phyloP scores from a whole-genome alignment of 2,888 invertebrate species.

The Julus scandinavius region DNA sequence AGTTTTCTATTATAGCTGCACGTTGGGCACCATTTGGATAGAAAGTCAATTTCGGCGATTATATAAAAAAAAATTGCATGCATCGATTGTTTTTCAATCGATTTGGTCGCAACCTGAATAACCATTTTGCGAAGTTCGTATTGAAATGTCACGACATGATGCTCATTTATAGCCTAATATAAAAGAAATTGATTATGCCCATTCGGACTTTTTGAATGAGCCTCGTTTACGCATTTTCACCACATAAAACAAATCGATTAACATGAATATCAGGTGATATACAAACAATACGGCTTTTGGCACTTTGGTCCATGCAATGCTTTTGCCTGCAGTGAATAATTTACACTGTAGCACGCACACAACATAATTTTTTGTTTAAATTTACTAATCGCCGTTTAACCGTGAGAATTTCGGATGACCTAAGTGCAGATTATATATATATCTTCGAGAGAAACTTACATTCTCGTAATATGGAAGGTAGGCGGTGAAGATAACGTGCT shows the following conservation, averaged over 20 bases:
- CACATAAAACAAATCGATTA: slow-evolving; percentile 2
- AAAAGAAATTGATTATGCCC: background rate
- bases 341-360: background rate
- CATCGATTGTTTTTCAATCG: background rate
- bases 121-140: background rate
- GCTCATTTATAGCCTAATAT: background rate
- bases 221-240: slow-evolving; percentile 3
- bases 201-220: background rate
- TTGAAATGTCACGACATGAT: background rate
- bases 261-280: background rate
- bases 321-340: background rate
- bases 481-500: background rate
- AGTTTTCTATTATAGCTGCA: background rate
- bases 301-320: background rate
- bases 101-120: background rate
- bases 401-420: background rate
- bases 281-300: background rate
- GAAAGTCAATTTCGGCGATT: background rate
- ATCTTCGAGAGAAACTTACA: background rate
- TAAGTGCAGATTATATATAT: background rate
- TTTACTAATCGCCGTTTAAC: background rate
- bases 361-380: background rate
- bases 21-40: background rate
- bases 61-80: background rate
- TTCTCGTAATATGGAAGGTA: background rate